Evolutionary conservation across 2,113 vertebrate genomes (phyloP).

Genomic region (Hucho hucho): DNA sequence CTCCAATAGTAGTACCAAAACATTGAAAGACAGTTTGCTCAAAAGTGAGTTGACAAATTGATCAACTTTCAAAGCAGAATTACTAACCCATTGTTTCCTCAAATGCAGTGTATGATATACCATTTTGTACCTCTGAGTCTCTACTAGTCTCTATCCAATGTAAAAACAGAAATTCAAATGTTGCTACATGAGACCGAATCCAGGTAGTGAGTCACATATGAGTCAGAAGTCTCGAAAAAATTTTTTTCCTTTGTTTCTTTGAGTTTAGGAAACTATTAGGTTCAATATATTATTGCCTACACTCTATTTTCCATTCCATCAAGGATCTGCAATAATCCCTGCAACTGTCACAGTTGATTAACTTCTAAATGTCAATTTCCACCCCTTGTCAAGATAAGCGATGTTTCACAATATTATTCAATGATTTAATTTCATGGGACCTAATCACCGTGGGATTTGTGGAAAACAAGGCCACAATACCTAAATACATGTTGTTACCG

Average conservation of each 20-base stretch:
- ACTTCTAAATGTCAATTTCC: conserved; percentile 55
- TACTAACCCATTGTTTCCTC: too few relatives aligned
- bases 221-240: not conserved
- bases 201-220: not conserved
- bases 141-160: too few relatives aligned
- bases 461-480: conserved; percentile 44
- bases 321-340: conserved; percentile 26
- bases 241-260: not conserved
- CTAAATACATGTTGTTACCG: conserved; percentile 20
- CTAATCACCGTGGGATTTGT: conserved; percentile 48
- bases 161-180: too few relatives aligned
- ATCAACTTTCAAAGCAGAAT: too few relatives aligned
- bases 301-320: not conserved
- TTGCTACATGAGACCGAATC: too few relatives aligned
- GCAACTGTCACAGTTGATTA: conserved; percentile 38
- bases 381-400: conserved; percentile 49
- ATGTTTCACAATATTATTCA: conserved; percentile 11
- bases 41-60: too few relatives aligned
- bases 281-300: not conserved
- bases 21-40: too few relatives aligned
- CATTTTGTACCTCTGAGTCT: too few relatives aligned
- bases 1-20: too few relatives aligned
- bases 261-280: not conserved
- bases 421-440: conserved; percentile 54
- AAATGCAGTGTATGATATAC: too few relatives aligned